Evolutionary conservation across 2,888 invertebrate genomes (phyloP), one percentile per base, ranked within the genome.

Genomic region (Dascillus cervinus): DNA sequence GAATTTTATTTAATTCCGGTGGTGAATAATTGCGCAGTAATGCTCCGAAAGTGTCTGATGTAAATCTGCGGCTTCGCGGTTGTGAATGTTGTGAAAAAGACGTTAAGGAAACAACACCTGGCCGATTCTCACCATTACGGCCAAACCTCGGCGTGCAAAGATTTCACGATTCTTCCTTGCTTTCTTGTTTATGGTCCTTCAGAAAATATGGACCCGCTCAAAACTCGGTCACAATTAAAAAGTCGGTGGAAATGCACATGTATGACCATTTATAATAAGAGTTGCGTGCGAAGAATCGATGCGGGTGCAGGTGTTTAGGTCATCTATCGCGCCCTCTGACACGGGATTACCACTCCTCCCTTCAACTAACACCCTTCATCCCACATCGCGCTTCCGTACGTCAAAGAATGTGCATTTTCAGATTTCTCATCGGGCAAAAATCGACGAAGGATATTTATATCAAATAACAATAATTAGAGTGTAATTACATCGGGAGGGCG

Each of bases 301-400:
- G 52, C 43, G 37, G 43, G 46, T 46, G 45, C 62, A 62, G 58
- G 54, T 62, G 62, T 46, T 46, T 39, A 46, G 55, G 56, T 58
- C 61, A 61, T 61, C 61, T 56, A 61, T 61, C 59, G 54, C 53
- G 47, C 50, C 43, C 48, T 50, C 58, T 59, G 58, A 58, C 58
- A 55, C 46, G 50, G 56, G 57, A 58, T 58, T 58, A 57, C 53
- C 45, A 49, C 52, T 50, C 46, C 47, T 49, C 45, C 47, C 41
- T 43, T 33, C 38, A 36, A 34, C 37, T 36, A 42, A 40, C 35
- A 41, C 31, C 47, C 46, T 40, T 44, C 44, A 46, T 46, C 41
- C 48, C 44, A 49, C 52, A 51, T 52, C 48, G 47, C 46, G 47
- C 38, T 43, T 40, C 38, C 32, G 37, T 19, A 32, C 37, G 39